Evolutionary conservation across 2,113 vertebrate species (phyloP).

Genomic region (Sminthopsis crassicaudata): DNA sequence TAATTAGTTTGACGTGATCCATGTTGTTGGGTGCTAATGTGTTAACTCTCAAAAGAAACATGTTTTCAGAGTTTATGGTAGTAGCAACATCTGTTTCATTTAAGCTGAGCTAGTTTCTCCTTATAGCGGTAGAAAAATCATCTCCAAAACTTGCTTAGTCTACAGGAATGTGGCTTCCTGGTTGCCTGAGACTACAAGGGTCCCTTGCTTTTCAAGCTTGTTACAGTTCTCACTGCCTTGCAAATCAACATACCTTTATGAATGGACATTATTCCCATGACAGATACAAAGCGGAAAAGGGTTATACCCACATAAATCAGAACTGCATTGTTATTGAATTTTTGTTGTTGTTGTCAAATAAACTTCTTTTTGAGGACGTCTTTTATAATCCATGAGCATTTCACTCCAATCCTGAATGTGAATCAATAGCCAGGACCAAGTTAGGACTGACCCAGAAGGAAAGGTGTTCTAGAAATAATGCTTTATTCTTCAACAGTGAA

Average conservation of each 20-base stretch:
- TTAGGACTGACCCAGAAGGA: not conserved
- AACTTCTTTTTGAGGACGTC: not conserved
- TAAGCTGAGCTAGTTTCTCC: not conserved
- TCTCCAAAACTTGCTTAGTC: not conserved
- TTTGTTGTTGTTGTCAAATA: not conserved
- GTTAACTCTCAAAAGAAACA: not conserved
- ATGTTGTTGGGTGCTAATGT: not conserved
- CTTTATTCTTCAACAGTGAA: not conserved
- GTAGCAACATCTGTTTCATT: not conserved
- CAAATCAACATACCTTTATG: not conserved
- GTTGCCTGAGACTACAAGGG: not conserved
- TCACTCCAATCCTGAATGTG: not conserved
- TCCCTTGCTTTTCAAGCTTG: not conserved
- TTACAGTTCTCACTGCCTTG: not conserved
- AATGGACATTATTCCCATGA: not conserved
- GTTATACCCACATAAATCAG: not conserved
- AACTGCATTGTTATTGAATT: not conserved
- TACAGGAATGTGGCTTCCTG: not conserved
- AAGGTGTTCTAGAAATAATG: not conserved
- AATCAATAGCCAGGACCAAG: not conserved
- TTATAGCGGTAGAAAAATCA: not conserved
- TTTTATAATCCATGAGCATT: not conserved
- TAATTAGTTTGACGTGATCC: not conserved
- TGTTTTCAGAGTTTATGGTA: not conserved
- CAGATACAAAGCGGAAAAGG: not conserved